Evolutionary conservation across 2,113 vertebrate genomes (phyloP), one percentile per base, ranked within the genome.

Genomic region (Chinchilla lanigera): DNA sequence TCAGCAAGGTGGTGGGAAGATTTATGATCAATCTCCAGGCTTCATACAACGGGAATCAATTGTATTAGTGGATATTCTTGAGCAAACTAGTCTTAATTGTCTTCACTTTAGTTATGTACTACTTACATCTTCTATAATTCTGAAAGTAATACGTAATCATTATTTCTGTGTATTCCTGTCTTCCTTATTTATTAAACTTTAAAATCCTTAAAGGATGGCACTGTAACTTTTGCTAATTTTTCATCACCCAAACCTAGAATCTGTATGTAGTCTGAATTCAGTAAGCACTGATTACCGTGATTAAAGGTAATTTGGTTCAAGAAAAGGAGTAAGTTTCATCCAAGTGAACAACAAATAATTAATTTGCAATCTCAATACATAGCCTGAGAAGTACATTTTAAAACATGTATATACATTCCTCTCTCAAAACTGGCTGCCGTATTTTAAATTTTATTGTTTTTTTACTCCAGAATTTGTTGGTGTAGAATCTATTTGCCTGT

Each of bases 211-310:
- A 54, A 90, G 11, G 12, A 80, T 44, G 4, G 9, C 20, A 75
- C 19, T 44, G 0, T 65, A 97, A 94, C 6, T 33, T 92, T 93
- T 81, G 33, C 44, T 95, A 58, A 89, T 89, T 78, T 54, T 92
- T 86, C 78, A 50, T 35, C 28, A 30, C 77, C 17, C 65, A 91
- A 92, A 78, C 28, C 16, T 71, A 63, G 24, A 91, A 80, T 89
- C 24, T 67, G 73, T 33, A 60, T 35, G 65, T 38, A 5, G 3
- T 38, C 19, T 4, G 33, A 11, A 91, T 63, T 69, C 24, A 30
- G 0, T 38, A 61, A 63, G 54, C 89, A 84, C 14, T 67, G 3
- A 9, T 38, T 81, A 78, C 89, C 47, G 69, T 71, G 60, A 92
- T 4, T 92, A 89, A 84, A 50, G 24, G 28, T 65, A 92, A 69